Percentiles rank a stretch among this genome's conserved stretches.
Conservation (phyloP, 2,888 invertebrate genomes). For the Rosalia funebris region DNA sequence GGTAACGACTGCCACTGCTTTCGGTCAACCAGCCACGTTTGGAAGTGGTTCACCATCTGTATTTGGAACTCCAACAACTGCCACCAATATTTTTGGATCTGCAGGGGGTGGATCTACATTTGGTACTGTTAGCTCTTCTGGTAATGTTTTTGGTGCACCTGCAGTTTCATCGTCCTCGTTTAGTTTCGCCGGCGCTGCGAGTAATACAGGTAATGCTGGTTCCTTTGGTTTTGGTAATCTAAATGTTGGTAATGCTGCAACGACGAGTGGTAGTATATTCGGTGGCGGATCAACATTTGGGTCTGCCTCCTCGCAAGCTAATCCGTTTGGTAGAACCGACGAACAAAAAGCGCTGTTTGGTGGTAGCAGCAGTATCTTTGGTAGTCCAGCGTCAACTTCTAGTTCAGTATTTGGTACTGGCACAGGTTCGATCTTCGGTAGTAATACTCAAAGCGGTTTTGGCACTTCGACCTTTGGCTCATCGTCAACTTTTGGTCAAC, state of each 20-base stretch:
- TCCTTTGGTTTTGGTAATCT: constrained; percentile 52
- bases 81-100: constrained; percentile 46
- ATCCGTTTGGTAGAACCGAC: constrained; percentile 40
- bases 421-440: constrained; percentile 34
- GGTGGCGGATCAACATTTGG: constrained; percentile 40
- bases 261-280: constrained; percentile 45
- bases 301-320: constrained; percentile 20
- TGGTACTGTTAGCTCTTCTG: constrained; percentile 39
- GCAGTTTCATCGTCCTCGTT: constrained; percentile 38
- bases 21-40: constrained; percentile 54
- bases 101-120: constrained; percentile 37
- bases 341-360: constrained; percentile 36
- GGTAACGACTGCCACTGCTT: constrained; percentile 44
- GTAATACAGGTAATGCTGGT: constrained; percentile 35
- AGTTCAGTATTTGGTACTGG: constrained; percentile 39
- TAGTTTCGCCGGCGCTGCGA: constrained; percentile 40
- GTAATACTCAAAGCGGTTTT: constrained; percentile 30
- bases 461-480: constrained; percentile 40
- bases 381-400: constrained; percentile 33
- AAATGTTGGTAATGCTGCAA: constrained; percentile 43
- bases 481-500: constrained; percentile 45
- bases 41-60: constrained; percentile 57
- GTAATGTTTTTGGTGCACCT: constrained; percentile 45
- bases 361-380: constrained; percentile 34
- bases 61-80: constrained; percentile 44